Base-by-base conservation (phyloP, 2,888 invertebrate genomes). In the Cantharis nigra region DNA sequence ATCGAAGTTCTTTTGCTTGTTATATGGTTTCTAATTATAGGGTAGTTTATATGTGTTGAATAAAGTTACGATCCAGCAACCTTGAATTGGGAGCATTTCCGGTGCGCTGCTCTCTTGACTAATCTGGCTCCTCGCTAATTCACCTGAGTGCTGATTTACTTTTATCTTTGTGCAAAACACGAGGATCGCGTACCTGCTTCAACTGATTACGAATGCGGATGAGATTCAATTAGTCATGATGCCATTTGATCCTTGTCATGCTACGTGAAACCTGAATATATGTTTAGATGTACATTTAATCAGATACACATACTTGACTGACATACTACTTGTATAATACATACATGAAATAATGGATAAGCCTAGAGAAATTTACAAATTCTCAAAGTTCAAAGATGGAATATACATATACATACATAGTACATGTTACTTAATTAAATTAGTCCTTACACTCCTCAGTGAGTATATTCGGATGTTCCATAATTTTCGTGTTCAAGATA, bases 41-140 rank as follows among this genome's bases (percentile, higher is more conserved):
- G 80, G 80, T 74, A 76, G 67, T 67, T 67, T 26, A 67, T 80
- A 81, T 82, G 82, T 82, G 82, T 83, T 85, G 85, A 85, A 85
- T 85, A 82, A 83, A 69, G 81, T 84, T 82, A 85, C 86, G 86
- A 86, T 82, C 85, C 87, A 86, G 83, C 85, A 84, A 81, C 81
- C 83, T 78, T 86, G 86, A 87, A 87, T 87, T 83, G 86, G 83
- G 83, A 81, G 77, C 79, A 73, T 76, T 78, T 82, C 81, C 82
- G 80, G 80, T 82, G 83, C 82, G 86, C 86, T 87, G 87, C 87
- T 87, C 88, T 88, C 87, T 87, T 87, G 85, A 86, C 85, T 87
- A 86, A 86, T 86, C 84, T 84, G 80, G 79, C 82, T 83, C 83
- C 80, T 80, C 81, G 82, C 84, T 84, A 83, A 87, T 87, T 86